phyloP scores from a whole-genome alignment of 1,140 invertebrate species.

The Trissolcus basalis region DNA sequence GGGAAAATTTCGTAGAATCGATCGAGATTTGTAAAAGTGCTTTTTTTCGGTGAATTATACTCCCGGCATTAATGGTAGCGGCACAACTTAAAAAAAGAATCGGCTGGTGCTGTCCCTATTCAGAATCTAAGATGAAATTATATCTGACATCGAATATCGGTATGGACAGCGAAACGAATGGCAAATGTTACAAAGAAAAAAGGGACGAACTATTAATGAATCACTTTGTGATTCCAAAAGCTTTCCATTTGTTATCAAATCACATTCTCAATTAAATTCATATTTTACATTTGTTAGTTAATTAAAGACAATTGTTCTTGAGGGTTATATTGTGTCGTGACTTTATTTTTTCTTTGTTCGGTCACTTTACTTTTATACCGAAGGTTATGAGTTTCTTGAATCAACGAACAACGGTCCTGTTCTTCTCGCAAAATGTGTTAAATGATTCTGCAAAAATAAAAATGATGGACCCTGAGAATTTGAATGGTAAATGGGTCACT shows the following conservation, averaged over 20 bases:
- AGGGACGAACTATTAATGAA: constrained; percentile 43
- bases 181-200: constrained; percentile 14
- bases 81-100: constrained; percentile 12
- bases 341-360: too few species aligned
- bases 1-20: neutral
- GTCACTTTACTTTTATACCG: too few species aligned
- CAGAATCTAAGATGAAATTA: constrained; percentile 27
- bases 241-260: too few species aligned
- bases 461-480: too few species aligned
- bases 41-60: neutral
- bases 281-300: too few species aligned
- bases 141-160: constrained; percentile 30
- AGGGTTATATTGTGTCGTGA: too few species aligned
- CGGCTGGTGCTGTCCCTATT: constrained; percentile 14
- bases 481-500: too few species aligned
- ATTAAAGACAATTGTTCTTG: too few species aligned
- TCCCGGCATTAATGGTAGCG: neutral
- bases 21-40: neutral
- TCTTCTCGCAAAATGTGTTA: constrained; percentile 8
- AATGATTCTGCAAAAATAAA: constrained; percentile 17
- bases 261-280: too few species aligned
- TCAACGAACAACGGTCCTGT: neutral
- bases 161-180: constrained; percentile 29
- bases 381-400: too few species aligned
- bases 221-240: constrained; percentile 26